Conservation (phyloP, 2,888 invertebrate species). For the Himalopsyche japonica region DNA sequence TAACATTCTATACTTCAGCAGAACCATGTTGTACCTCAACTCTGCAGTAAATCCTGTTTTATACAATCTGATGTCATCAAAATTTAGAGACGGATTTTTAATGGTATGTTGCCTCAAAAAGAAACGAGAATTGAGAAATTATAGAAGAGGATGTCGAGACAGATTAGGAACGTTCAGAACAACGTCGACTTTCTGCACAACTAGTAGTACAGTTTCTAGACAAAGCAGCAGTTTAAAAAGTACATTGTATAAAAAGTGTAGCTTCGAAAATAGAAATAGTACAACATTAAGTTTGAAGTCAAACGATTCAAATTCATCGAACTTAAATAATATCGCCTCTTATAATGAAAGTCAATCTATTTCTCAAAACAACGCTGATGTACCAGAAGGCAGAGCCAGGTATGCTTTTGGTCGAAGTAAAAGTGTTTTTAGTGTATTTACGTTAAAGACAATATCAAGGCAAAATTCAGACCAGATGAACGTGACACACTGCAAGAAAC, state of each 20-base stretch:
- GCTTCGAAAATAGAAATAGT: slow-evolving; percentile 49
- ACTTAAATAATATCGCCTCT: not conserved
- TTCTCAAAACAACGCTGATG: not conserved
- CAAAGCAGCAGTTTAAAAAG: slow-evolving; percentile 63
- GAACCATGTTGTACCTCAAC: slow-evolving; percentile 86
- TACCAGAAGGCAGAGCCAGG: not conserved
- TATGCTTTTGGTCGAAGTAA: not conserved
- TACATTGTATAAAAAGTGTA: slow-evolving; percentile 53
- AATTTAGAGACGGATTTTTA: slow-evolving; percentile 81
- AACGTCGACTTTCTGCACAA: slow-evolving; percentile 59
- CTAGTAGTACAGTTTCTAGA: slow-evolving; percentile 64
- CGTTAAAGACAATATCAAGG: not conserved
- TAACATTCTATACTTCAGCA: slow-evolving; percentile 79
- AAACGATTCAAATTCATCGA: not conserved
- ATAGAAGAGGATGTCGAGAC: slow-evolving; percentile 51
- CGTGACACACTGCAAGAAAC: not conserved
- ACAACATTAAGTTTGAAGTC: slow-evolving; percentile 1
- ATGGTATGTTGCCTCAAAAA: slow-evolving; percentile 65
- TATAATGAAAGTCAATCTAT: not conserved
- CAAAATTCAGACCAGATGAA: slow-evolving; percentile 8
- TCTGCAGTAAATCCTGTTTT: slow-evolving; percentile 89
- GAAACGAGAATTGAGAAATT: slow-evolving; percentile 50
- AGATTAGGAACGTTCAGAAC: slow-evolving; percentile 62
- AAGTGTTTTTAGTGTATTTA: slow-evolving; percentile 2
- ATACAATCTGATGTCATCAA: slow-evolving; percentile 91